Conservation (phyloP, 2,888 invertebrate species). For the Subacronicta megacephala region DNA sequence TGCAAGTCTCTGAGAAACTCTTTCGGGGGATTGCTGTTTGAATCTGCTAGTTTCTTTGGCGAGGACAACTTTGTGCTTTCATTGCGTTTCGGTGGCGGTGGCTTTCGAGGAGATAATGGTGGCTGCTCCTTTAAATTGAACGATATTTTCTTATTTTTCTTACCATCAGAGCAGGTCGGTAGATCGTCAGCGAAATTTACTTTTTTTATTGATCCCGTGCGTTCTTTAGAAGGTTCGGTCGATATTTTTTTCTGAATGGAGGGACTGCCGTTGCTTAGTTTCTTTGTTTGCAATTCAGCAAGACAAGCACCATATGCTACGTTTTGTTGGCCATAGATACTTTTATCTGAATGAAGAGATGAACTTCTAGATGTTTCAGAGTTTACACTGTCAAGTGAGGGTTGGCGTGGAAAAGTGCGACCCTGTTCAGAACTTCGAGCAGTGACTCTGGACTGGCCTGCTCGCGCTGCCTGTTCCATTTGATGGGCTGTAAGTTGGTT, state of each 20-base stretch:
- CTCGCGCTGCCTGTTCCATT: slow-evolving; percentile 75
- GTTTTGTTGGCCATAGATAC: slow-evolving; percentile 75
- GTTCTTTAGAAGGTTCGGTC: slow-evolving; percentile 81
- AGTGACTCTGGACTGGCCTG: slow-evolving; percentile 76
- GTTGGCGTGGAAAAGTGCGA: slow-evolving; percentile 87
- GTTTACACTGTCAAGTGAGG: slow-evolving; percentile 88
- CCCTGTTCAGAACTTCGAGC: slow-evolving; percentile 77
- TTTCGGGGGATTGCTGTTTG: slow-evolving; percentile 93
- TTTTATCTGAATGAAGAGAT: slow-evolving; percentile 81
- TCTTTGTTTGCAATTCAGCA: slow-evolving; percentile 89
- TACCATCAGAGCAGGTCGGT: slow-evolving; percentile 78
- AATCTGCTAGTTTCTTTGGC: slow-evolving; percentile 93
- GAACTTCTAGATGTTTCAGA: slow-evolving; percentile 86
- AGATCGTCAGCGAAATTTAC: slow-evolving; percentile 91
- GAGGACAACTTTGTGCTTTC: slow-evolving; percentile 93
- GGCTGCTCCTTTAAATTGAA: slow-evolving; percentile 89
- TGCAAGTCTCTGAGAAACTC: slow-evolving; percentile 97
- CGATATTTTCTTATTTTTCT: slow-evolving; percentile 91
- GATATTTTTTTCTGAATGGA: slow-evolving; percentile 73
- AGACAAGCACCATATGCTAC: slow-evolving; percentile 87
- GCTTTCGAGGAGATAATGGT: slow-evolving; percentile 91
- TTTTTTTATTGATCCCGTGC: slow-evolving; percentile 85
- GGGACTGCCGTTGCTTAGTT: slow-evolving; percentile 79
- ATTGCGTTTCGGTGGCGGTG: slow-evolving; percentile 93
- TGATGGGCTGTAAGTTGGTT: slow-evolving; percentile 80